phyloP scores from a whole-genome alignment of 2,888 invertebrate species.

The Tetragonula carbonaria region DNA sequence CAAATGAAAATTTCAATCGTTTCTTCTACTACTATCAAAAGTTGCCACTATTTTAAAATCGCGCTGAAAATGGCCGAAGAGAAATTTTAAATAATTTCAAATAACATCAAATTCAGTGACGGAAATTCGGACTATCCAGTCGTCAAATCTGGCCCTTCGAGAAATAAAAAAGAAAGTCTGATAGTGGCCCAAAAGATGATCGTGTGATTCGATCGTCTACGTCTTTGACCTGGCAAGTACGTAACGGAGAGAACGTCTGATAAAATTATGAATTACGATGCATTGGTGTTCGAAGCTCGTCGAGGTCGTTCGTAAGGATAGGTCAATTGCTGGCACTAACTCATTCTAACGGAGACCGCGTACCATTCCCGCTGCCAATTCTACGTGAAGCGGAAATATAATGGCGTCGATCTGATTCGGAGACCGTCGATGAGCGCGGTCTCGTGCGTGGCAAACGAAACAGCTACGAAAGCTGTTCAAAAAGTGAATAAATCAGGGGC shows the following conservation, averaged over 20 bases:
- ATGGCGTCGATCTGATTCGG: conserved; percentile 30
- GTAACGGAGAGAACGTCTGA: conserved; percentile 21
- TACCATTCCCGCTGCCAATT: conserved; percentile 26
- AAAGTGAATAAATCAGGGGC: conserved; percentile 12
- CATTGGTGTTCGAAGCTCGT: conserved; percentile 57
- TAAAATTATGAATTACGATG: conserved; percentile 58
- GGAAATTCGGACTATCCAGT: conserved; percentile 15
- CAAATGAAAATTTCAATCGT: too few relatives aligned
- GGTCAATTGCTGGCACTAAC: conserved; percentile 58
- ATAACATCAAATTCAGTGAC: background rate
- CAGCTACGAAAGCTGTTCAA: conserved; percentile 6
- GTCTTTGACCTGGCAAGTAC: conserved; percentile 9
- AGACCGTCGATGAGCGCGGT: background rate
- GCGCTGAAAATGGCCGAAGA: too few relatives aligned
- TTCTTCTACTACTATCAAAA: too few relatives aligned
- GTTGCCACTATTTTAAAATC: too few relatives aligned
- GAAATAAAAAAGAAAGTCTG: background rate
- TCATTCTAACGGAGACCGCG: conserved; percentile 46
- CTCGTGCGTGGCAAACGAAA: conserved; percentile 1
- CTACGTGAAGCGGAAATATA: conserved; percentile 46
- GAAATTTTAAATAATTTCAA: too few relatives aligned
- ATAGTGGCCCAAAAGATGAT: background rate
- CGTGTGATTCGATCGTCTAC: conserved; percentile 3
- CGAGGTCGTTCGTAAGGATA: conserved; percentile 55
- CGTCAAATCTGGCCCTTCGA: conserved; percentile 19